These are phyloP conservation scores for Orthosia gothica DNA, from an alignment of 2,888 invertebrate species.

Conservation along the genomic window DNA sequence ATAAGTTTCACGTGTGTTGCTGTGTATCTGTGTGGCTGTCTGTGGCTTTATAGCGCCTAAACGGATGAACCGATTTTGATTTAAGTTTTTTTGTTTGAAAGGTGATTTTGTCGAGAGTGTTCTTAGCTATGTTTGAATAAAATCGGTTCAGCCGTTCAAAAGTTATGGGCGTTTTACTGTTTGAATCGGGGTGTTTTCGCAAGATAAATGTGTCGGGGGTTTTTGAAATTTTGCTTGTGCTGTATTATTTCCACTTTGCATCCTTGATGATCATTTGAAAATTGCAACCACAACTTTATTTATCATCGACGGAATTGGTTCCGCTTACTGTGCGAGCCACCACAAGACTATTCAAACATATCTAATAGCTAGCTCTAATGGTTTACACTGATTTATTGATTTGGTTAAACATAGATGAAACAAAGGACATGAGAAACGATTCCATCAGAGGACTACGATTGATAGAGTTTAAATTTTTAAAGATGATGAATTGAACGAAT, in stretches of 20 bases:
- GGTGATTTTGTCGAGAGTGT: too few species aligned
- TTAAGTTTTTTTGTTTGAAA: too few species aligned
- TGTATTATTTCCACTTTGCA: conserved; percentile 13
- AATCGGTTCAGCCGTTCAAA: too few species aligned
- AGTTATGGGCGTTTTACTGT: too few species aligned
- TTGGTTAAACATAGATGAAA: conserved; percentile 18
- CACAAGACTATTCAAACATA: conserved; percentile 23
- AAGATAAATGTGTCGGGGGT: too few species aligned
- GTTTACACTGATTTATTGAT: conserved; percentile 21
- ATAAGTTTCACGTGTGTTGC: too few species aligned
- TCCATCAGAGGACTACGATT: neutral
- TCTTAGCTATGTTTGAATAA: too few species aligned
- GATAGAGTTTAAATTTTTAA: neutral
- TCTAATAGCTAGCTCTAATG: conserved; percentile 17
- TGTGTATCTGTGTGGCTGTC: too few species aligned
- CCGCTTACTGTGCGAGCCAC: conserved; percentile 5
- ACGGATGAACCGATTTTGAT: too few species aligned
- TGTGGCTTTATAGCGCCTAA: too few species aligned
- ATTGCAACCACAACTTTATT: conserved; percentile 38
- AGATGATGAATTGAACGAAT: neutral
- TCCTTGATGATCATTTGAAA: conserved; percentile 19
- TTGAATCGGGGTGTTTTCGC: too few species aligned
- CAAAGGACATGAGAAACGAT: neutral
- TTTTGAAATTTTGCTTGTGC: too few species aligned
- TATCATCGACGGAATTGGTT: conserved; percentile 11